Evolutionary conservation across 2,797 vertebrate genomes (phyloP), one percentile per base, ranked within the genome.

Genomic region (Stomatorhinus walkeri): DNA sequence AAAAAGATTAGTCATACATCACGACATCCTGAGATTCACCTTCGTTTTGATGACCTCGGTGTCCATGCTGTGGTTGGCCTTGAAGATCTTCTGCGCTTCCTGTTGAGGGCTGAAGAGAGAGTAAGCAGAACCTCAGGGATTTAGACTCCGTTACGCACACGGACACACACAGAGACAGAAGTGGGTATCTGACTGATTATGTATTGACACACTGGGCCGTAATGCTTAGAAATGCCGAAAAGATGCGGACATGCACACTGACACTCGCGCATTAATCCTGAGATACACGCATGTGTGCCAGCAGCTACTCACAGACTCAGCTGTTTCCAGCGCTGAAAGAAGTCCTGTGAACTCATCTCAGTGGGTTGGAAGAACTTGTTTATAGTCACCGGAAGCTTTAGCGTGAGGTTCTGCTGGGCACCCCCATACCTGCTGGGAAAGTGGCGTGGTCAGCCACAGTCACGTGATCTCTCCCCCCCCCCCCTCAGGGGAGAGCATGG

Each of bases 281-380:
- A 7, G 1, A 7, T 0, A 87, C 0, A 88, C 7, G 90, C 54
- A 7, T 56, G 54, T 56, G 54, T 56, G 54, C 54, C 7, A 56
- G 54, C n/a, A 72, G 72, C 88, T 28, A 90, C 96, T 95, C 91
- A 98, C 97, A 96, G 96, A 95, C 96, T 98, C 6, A 98, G 97
- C 92, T 98, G 97, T 94, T 98, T 98, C 97, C 97, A 98, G 89
- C 97, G 97, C 94, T 97, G 97, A 94, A 98, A 98, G 91, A 98
- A 98, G 92, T 98, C 97, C 61, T 97, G 95, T 22, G 97, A 97
- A 0, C 95, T 90, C 97, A 98, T 98, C 93, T 98, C 97, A 1
- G 97, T 98, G 0, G 96, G 96, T 94, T 98, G 97, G 94, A 98
- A 98, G 94, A 98, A 98, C 94, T 98, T 98, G 94, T 98, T 98